These are phyloP conservation scores for Mormyrus iriodes DNA, from an alignment of 2,113 vertebrate species.

Conservation along the genomic window DNA sequence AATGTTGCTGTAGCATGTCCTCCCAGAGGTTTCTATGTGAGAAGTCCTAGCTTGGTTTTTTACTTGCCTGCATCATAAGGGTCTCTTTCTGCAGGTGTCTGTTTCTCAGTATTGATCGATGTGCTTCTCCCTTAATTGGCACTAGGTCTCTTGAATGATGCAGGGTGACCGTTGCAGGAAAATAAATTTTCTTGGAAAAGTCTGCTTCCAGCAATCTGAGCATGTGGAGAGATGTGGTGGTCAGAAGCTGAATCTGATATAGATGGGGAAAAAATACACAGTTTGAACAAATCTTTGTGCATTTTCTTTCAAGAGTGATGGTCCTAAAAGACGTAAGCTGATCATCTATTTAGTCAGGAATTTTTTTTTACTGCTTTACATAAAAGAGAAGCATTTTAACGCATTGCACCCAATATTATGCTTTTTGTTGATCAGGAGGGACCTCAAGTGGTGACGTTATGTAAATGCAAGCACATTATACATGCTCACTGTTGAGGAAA, in stretches of 20 bases:
- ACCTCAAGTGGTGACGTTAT: slow-evolving; percentile 7
- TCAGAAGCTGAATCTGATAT: neutral
- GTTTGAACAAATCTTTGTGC: neutral
- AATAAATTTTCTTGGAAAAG: neutral
- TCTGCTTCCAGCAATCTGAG: neutral
- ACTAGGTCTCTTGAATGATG: neutral
- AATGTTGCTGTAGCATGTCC: neutral
- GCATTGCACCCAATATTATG: neutral
- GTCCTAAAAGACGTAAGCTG: neutral
- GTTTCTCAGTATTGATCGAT: neutral
- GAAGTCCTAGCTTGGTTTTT: neutral
- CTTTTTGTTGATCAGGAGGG: slow-evolving; percentile 7
- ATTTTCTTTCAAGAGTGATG: neutral
- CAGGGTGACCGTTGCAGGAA: neutral
- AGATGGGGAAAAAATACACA: neutral
- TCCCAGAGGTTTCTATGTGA: neutral
- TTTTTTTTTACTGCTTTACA: neutral
- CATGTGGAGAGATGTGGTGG: neutral
- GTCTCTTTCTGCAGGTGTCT: neutral
- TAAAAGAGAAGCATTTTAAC: neutral
- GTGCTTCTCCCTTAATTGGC: neutral
- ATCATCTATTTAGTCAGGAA: neutral
- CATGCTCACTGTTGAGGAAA: neutral
- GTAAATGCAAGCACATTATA: neutral
- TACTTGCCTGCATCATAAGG: neutral